Conservation (phyloP, 2,888 invertebrate genomes). For the Sphaerophoria taeniata region DNA sequence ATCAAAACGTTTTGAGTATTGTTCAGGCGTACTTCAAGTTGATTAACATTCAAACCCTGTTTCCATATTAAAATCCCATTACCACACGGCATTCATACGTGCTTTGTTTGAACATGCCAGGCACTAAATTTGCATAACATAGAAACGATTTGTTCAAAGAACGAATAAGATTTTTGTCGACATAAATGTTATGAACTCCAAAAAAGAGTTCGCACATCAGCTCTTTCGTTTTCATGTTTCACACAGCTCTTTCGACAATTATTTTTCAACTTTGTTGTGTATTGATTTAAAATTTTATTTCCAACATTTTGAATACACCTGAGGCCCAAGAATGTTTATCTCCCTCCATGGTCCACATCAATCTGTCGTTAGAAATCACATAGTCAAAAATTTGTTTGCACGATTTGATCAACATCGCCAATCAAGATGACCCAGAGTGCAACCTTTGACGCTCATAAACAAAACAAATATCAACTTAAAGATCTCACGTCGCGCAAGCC, state of each 20-base stretch:
- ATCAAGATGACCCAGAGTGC: conserved; percentile 29
- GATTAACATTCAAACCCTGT: conserved; percentile 46
- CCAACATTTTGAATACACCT: conserved; percentile 38
- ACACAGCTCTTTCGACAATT: not conserved
- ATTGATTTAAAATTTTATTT: conserved; percentile 46
- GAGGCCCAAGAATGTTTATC: conserved; percentile 1
- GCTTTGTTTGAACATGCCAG: conserved; percentile 42
- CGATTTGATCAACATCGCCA: conserved; percentile 49
- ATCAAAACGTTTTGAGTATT: not conserved
- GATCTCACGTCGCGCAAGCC: conserved; percentile 15
- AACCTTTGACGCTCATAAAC: conserved; percentile 72
- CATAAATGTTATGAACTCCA: conserved; percentile 13
- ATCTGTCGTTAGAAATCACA: conserved; percentile 41
- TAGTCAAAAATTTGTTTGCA: conserved; percentile 45
- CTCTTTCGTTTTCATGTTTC: conserved; percentile 39
- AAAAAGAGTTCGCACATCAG: conserved; percentile 40
- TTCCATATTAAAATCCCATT: conserved; percentile 66
- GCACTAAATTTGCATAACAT: conserved; percentile 23
- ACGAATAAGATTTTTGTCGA: conserved; percentile 40
- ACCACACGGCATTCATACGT: conserved; percentile 54
- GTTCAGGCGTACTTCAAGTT: not conserved
- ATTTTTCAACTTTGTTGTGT: conserved; percentile 25
- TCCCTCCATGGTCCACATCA: conserved; percentile 58
- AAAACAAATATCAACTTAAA: conserved; percentile 35
- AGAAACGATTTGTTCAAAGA: not conserved